phyloP scores from a whole-genome alignment of 2,797 vertebrate species.

The Chaetophractus vellerosus region DNA sequence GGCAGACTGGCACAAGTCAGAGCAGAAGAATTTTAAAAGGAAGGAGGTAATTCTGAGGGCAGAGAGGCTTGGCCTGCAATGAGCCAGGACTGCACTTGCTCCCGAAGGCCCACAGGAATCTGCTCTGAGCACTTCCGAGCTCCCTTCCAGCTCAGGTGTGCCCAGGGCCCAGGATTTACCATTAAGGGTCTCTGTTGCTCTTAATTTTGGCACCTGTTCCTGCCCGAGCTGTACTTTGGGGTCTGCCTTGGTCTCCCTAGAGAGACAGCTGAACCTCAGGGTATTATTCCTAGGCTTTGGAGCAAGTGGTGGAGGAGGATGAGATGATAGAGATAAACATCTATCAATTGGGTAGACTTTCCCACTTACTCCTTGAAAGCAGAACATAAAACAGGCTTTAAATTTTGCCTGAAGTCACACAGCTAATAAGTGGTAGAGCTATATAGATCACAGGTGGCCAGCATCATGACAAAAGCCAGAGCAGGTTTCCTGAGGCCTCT shows the following conservation, averaged over 20 bases:
- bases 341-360: not conserved
- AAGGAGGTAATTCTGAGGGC: not conserved
- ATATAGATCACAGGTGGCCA: not conserved
- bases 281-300: not conserved
- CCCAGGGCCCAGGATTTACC: not conserved
- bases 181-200: not conserved
- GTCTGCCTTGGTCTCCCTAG: not conserved
- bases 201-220: not conserved
- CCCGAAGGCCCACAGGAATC: not conserved
- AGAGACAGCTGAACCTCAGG: not conserved
- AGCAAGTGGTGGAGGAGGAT: not conserved
- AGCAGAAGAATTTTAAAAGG: not conserved
- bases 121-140: accelerated
- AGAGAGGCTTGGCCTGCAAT: accelerated
- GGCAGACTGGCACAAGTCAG: not conserved
- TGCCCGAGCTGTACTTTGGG: not conserved
- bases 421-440: not conserved
- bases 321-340: not conserved
- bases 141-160: not conserved
- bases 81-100: not conserved
- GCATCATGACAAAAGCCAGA: not conserved
- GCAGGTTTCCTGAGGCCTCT: not conserved
- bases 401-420: not conserved
- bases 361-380: not conserved
- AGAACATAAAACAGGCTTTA: not conserved